Evolutionary conservation across 2,113 vertebrate species (phyloP).

Genomic region (Garra rufa): DNA sequence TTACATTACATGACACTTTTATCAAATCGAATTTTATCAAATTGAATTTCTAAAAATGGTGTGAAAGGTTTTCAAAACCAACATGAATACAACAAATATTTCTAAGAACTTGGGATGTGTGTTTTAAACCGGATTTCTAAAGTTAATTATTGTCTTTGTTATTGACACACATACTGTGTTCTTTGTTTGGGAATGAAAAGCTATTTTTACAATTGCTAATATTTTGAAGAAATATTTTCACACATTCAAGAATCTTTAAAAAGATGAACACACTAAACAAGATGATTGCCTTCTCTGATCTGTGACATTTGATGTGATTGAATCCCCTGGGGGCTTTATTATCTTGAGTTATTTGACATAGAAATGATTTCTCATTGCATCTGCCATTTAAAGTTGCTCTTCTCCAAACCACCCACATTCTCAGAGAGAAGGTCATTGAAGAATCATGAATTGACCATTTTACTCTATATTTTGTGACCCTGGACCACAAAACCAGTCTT

Average conservation of each 20-base stretch:
- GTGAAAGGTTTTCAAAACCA: neutral
- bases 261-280: neutral
- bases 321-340: neutral
- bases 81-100: neutral
- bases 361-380: neutral
- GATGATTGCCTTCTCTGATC: neutral
- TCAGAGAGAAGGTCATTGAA: neutral
- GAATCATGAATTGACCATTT: neutral
- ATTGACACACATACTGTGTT: no score
- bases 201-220: neutral
- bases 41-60: neutral
- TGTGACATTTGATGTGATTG: neutral
- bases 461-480: no score
- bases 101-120: neutral
- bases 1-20: neutral
- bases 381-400: neutral
- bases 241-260: neutral
- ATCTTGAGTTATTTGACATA: neutral
- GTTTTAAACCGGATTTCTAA: neutral
- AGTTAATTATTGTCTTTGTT: neutral
- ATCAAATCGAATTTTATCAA: no score
- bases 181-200: no score
- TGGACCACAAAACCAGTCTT: no score
- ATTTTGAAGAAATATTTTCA: neutral
- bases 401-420: slow-evolving; percentile 7